phyloP scores from a whole-genome alignment of 2,113 vertebrate genomes.

The Camelus bactrianus region DNA sequence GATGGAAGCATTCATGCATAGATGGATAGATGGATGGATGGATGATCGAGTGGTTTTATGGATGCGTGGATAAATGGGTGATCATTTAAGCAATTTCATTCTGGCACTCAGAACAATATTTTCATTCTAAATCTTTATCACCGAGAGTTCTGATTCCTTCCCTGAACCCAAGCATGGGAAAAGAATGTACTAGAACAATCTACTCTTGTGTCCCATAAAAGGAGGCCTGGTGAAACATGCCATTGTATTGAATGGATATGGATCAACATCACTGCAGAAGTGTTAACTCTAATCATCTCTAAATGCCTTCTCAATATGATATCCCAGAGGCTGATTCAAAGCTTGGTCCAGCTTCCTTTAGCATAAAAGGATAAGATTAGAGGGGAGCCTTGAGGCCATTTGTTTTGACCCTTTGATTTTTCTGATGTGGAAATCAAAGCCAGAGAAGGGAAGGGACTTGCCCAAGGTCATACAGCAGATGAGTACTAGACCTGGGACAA shows the following conservation, averaged over 20 bases:
- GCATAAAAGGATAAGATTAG: rapidly evolving
- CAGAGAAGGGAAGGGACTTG: neutral
- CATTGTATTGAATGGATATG: rapidly evolving
- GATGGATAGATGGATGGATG: no score
- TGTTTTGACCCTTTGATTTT: neutral
- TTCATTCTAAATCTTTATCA: neutral
- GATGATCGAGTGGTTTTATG: neutral
- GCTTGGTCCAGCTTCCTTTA: neutral
- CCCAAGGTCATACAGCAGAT: neutral
- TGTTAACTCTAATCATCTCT: rapidly evolving
- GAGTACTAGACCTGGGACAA: neutral
- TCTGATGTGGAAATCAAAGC: neutral
- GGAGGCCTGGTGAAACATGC: neutral
- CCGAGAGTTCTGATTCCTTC: neutral
- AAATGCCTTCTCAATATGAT: rapidly evolving
- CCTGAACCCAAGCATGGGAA: neutral
- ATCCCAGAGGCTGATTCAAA: neutral
- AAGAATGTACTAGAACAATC: neutral
- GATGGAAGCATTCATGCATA: rapidly evolving
- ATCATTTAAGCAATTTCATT: neutral
- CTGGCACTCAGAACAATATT: neutral
- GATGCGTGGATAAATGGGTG: neutral
- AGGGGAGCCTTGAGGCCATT: neutral
- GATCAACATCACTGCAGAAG: neutral
- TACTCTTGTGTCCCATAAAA: neutral